Conservation (phyloP, 2,888 invertebrate genomes). For the Entomobrya proxima region DNA sequence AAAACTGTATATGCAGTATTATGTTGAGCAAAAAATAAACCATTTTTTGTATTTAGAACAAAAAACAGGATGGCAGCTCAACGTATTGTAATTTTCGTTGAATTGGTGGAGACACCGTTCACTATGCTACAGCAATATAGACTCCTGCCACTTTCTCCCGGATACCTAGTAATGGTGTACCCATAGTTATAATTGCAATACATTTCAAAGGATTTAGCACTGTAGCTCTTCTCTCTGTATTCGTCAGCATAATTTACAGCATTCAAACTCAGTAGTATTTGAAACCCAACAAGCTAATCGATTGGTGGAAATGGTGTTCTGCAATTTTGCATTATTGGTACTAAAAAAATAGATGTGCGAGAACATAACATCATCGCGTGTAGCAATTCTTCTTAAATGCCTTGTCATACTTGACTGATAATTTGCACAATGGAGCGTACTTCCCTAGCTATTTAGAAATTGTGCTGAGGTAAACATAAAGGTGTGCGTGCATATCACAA, state of each 20-base stretch:
- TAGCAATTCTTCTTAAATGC: not conserved
- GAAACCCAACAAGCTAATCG: not conserved
- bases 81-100: no score
- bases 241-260: not conserved
- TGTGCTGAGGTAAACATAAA: not conserved
- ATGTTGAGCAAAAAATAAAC: no score
- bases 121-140: not conserved
- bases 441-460: not conserved
- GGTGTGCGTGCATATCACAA: not conserved
- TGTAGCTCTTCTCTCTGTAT: not conserved
- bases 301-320: not conserved
- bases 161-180: constrained; percentile 60
- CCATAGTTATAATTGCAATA: constrained; percentile 13
- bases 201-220: not conserved
- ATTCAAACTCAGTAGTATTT: not conserved
- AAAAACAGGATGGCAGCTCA: no score
- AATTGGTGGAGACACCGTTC: no score
- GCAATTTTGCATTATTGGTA: not conserved
- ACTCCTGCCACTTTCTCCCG: constrained; percentile 65
- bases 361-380: no score
- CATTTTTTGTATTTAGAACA: no score
- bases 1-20: no score
- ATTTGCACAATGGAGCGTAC: constrained; percentile 28
- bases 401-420: not conserved
- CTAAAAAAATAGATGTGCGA: not conserved